Evolutionary conservation across 1,140 invertebrate genomes (phyloP), one percentile per base, ranked within the genome.

Genomic region (Anoplophora glabripennis): DNA sequence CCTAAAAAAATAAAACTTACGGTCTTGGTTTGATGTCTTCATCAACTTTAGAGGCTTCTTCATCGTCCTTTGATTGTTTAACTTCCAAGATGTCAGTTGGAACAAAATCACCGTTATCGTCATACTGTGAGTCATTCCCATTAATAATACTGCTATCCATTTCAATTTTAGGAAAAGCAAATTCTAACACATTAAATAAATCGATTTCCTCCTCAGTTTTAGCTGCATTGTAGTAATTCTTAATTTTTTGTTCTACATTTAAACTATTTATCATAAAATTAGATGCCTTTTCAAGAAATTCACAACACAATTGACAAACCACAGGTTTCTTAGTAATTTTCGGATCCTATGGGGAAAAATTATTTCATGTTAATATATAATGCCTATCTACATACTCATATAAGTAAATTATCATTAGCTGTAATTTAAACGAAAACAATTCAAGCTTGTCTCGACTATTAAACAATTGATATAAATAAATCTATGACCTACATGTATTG

Each of bases 151-250:
- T 34, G 44, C 14, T 28, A 14, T 54, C 52, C 52, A 54, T 44
- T 44, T 54, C 52, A 28, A 54, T 12, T 44, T 42, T 54, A 12
- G 52, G 52, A 44, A 54, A 54, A 7, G 52, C 52, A 42, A 54
- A 54, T 35, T 54, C 52, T 28, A 54, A 34, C 18, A 54, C 52
- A 28, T 44, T 54, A 33, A 54, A 42, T n/a, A 54, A 21, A 33
- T 54, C 40, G 12, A 54, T 54, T 34, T 42, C 10, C 4, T 38
- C 36, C 21, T 52, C 49, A 12, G 28, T 40, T 52, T 52, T 52
- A 12, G 21, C 36, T 52, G 18, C 11, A 4, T 52, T 37, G 18
- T 52, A 52, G n/a, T 52, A 52, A 40, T 52, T 52, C 40, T 52
- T 52, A 10, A 52, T 52, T 40, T 52, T 52, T 21, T 52, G 49